phyloP scores from a whole-genome alignment of 1,140 invertebrate genomes.

The Apis cerana region DNA sequence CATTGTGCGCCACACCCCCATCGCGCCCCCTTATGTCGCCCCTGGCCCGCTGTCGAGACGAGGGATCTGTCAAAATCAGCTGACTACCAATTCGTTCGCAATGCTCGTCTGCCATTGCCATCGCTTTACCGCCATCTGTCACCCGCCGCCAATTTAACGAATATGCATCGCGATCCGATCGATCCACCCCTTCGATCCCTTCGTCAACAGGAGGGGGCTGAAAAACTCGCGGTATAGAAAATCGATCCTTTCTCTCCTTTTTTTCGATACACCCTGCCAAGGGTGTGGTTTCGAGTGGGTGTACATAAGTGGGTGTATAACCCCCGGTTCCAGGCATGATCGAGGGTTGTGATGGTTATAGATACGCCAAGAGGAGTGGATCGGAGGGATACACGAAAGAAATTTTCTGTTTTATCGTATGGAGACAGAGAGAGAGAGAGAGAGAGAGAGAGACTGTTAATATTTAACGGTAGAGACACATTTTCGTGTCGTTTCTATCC shows the following conservation, averaged over 20 bases:
- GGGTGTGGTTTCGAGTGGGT: neutral
- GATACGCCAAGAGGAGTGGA: neutral
- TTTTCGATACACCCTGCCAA: neutral
- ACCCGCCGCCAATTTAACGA: slow-evolving; percentile 43
- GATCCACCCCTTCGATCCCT: slow-evolving; percentile 2
- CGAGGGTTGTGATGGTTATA: neutral
- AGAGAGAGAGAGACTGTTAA: no score
- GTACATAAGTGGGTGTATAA: neutral
- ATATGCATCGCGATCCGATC: slow-evolving; percentile 14
- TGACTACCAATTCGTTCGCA: slow-evolving; percentile 61
- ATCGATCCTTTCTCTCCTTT: neutral
- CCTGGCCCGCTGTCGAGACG: slow-evolving; percentile 18
- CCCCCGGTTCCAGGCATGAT: neutral
- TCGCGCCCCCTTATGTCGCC: slow-evolving; percentile 5
- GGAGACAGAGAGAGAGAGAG: no score
- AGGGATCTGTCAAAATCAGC: slow-evolving; percentile 66
- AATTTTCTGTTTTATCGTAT: neutral
- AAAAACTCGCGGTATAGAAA: neutral
- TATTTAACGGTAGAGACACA: no score
- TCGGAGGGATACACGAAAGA: neutral
- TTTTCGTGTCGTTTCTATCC: no score
- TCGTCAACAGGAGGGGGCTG: no score
- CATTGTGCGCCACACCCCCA: slow-evolving; percentile 33
- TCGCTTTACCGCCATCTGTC: slow-evolving; percentile 50
- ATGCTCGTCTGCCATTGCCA: slow-evolving; percentile 9